Conservation (phyloP, 1,140 invertebrate species). For the Cepaea nemoralis region DNA sequence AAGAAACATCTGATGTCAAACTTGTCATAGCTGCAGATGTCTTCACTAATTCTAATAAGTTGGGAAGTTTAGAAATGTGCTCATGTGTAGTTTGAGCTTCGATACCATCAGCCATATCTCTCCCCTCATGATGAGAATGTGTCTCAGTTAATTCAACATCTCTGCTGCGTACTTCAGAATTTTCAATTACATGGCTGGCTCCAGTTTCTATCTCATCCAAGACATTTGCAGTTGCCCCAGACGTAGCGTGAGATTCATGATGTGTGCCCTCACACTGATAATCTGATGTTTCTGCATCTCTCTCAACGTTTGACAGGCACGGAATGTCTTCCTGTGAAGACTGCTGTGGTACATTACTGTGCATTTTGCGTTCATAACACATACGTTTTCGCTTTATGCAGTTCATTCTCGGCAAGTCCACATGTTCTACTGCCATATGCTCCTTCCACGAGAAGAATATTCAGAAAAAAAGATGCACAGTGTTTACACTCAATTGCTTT, state of each 20-base stretch:
- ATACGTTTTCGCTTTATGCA: neutral
- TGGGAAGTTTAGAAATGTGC: neutral
- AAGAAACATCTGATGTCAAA: no score
- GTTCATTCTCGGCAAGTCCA: neutral
- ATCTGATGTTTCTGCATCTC: neutral
- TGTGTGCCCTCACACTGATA: neutral
- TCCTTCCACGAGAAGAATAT: slow-evolving; percentile 14
- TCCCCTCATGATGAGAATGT: neutral
- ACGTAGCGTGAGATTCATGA: neutral
- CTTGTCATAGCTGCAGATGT: no score
- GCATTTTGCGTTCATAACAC: neutral
- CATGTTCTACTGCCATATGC: neutral
- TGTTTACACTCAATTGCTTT: slow-evolving; percentile 20
- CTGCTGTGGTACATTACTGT: neutral
- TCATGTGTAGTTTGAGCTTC: neutral
- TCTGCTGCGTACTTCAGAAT: neutral
- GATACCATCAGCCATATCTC: neutral
- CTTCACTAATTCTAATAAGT: neutral
- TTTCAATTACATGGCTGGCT: neutral
- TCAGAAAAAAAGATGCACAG: slow-evolving; percentile 11
- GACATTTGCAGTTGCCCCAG: neutral
- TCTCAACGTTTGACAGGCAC: neutral
- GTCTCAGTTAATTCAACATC: neutral
- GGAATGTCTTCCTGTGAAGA: neutral
- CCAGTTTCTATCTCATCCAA: neutral